Percentiles rank a stretch among this genome's conserved stretches.
Evolutionary conservation across 1,140 invertebrate species (phyloP).

Genomic region (Tyrophagus putrescentiae): DNA sequence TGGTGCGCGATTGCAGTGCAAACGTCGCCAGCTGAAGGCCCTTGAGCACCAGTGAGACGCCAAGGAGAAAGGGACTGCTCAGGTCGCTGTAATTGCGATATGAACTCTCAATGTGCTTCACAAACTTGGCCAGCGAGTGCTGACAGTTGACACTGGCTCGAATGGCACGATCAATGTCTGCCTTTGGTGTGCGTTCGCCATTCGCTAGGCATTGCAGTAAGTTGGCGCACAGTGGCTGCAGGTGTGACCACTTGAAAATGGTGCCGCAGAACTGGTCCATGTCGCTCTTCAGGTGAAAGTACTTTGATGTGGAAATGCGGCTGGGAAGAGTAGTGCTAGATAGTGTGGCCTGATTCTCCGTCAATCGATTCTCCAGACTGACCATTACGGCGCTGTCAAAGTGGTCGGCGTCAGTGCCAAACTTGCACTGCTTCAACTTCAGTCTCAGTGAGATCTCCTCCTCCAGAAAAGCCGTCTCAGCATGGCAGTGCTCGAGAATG

Average conservation of each 20-base stretch:
- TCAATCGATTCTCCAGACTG: background rate
- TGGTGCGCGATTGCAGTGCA: background rate
- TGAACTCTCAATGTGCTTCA: constrained; percentile 5
- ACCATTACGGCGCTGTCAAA: background rate
- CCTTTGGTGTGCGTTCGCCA: background rate
- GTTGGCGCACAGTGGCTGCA: background rate
- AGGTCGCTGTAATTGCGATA: constrained; percentile 22
- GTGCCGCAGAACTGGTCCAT: constrained; percentile 16
- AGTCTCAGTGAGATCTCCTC: constrained; percentile 8
- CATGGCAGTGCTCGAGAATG: constrained; percentile 14
- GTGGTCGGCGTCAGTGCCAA: background rate
- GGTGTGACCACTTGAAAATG: constrained; percentile 10
- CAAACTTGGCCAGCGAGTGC: constrained; percentile 9
- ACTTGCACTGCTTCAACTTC: background rate
- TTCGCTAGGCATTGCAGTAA: background rate
- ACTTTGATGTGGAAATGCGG: constrained; percentile 4
- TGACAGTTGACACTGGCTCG: background rate
- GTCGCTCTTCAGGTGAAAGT: constrained; percentile 17
- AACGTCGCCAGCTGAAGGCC: constrained; percentile 15
- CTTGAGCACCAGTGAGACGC: constrained; percentile 13
- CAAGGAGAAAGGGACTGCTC: constrained; percentile 16
- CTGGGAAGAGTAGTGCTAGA: background rate
- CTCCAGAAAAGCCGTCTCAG: constrained; percentile 5
- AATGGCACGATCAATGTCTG: background rate
- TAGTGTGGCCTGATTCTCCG: constrained; percentile 9